phyloP scores from a whole-genome alignment of 2,113 vertebrate species.

The Galbula dea region DNA sequence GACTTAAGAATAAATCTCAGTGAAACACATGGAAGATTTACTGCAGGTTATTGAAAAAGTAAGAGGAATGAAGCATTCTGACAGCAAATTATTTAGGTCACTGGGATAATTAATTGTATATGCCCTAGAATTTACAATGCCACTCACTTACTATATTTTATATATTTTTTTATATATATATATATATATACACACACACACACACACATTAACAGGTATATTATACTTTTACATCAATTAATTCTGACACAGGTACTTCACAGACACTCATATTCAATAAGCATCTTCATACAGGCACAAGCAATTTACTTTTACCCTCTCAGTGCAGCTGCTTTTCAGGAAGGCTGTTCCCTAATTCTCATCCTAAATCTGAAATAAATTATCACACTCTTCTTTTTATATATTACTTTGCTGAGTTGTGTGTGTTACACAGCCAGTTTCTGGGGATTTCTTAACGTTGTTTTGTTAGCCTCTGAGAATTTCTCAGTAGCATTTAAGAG shows the following conservation, averaged over 20 bases:
- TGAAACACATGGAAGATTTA: conserved; percentile 34
- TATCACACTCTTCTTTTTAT: background rate
- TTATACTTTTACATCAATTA: background rate
- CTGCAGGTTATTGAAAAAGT: background rate
- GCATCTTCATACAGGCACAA: background rate
- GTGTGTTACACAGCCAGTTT: background rate
- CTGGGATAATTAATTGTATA: background rate
- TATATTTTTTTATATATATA: too few species aligned
- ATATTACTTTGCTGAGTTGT: background rate
- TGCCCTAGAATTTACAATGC: background rate
- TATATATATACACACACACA: too few species aligned
- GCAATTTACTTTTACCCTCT: background rate
- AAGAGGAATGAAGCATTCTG: background rate
- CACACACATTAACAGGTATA: background rate
- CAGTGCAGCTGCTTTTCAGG: background rate
- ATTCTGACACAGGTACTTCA: background rate
- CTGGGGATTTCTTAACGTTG: background rate
- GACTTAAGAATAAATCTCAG: conserved; percentile 35
- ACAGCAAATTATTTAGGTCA: conserved; percentile 39
- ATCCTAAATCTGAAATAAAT: background rate
- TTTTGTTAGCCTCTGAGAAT: background rate
- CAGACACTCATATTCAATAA: background rate
- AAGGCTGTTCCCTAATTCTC: background rate
- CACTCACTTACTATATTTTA: background rate
- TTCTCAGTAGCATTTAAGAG: background rate